A percentile compares a stretch with the other conserved stretches of the same genome.
Evolutionary conservation across 64 coral and sea anemone species (phyloP).

Genomic region (Astreopora myriophthalma): DNA sequence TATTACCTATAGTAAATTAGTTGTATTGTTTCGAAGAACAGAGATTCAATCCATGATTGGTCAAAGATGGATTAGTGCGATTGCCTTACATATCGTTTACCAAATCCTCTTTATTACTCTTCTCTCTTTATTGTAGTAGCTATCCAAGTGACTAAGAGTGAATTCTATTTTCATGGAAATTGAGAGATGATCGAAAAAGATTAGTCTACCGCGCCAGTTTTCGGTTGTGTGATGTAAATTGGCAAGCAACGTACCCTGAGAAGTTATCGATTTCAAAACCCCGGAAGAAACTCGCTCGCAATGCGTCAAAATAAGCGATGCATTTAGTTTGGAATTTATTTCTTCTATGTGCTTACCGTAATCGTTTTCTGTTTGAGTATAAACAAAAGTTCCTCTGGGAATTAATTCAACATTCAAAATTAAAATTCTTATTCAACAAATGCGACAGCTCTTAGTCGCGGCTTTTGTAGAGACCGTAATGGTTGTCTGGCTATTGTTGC

Average conservation of each 20-base stretch:
- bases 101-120: background rate
- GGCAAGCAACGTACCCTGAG: background rate
- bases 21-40: slow-evolving; percentile 44
- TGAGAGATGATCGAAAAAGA: background rate
- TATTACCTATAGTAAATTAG: slow-evolving; percentile 78
- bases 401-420: slow-evolving; percentile 13
- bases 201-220: background rate
- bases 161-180: slow-evolving; percentile 40
- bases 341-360: background rate
- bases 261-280: background rate
- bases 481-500: background rate
- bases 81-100: background rate
- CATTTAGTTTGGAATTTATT: background rate
- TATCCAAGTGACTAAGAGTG: background rate
- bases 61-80: background rate
- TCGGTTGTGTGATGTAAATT: background rate
- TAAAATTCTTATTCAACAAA: slow-evolving; percentile 6
- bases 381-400: slow-evolving; percentile 30
- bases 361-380: slow-evolving; percentile 13
- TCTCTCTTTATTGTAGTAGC: no score
- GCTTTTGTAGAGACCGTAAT: background rate
- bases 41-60: background rate
- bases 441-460: background rate
- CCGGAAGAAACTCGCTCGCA: no score
- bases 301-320: no score